These are phyloP conservation scores for Actinernus sp. DNA, from an alignment of 92 coral and sea anemone genomes.

Conservation along the genomic window DNA sequence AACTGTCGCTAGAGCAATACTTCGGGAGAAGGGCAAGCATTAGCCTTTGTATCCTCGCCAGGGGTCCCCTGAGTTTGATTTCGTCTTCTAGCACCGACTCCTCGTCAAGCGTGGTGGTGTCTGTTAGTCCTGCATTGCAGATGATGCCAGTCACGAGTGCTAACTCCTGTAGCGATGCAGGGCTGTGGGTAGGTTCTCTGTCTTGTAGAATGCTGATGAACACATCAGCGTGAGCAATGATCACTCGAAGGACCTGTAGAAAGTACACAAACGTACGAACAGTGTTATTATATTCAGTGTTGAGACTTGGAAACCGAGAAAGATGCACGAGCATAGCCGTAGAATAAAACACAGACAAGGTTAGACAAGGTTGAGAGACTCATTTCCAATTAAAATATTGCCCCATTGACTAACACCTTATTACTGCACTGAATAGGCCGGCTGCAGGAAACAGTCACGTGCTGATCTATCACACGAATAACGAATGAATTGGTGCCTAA, in stretches of 20 bases:
- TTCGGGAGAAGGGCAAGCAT: slow-evolving; percentile 91
- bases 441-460: too few relatives aligned
- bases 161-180: slow-evolving; percentile 91
- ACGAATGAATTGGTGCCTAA: too few relatives aligned
- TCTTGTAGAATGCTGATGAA: slow-evolving; percentile 95
- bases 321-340: too few relatives aligned
- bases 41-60: slow-evolving; percentile 93
- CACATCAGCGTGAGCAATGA: slow-evolving; percentile 92
- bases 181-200: slow-evolving; percentile 65
- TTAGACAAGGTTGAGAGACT: too few relatives aligned
- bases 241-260: slow-evolving; percentile 82
- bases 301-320: too few relatives aligned
- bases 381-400: too few relatives aligned
- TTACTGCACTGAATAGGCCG: too few relatives aligned
- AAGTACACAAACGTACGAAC: too few relatives aligned
- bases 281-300: too few relatives aligned
- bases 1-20: slow-evolving; percentile 86
- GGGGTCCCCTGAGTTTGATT: slow-evolving; percentile 84
- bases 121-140: slow-evolving; percentile 92
- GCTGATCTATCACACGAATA: too few relatives aligned
- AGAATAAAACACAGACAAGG: too few relatives aligned
- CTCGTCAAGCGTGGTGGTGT: slow-evolving; percentile 66
- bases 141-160: slow-evolving; percentile 93
- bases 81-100: slow-evolving; percentile 85
- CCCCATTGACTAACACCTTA: too few relatives aligned